phyloP scores from a whole-genome alignment of 2,888 invertebrate genomes.

The Oxyteleia sp. region DNA sequence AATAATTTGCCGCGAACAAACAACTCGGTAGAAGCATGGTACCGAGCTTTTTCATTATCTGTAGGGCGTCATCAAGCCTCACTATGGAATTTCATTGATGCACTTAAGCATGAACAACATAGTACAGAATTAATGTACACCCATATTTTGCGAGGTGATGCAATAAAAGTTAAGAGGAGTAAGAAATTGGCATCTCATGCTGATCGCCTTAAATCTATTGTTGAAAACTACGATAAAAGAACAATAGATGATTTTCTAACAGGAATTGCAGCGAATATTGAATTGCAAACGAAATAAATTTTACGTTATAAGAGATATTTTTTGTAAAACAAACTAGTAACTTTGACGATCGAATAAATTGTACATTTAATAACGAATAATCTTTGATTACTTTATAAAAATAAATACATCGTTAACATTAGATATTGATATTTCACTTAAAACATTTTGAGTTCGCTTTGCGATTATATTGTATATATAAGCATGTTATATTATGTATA shows the following conservation, averaged over 20 bases:
- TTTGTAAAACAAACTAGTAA: too few relatives aligned
- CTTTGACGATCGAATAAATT: too few relatives aligned
- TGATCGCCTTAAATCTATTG: neutral
- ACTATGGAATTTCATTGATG: conserved; percentile 2
- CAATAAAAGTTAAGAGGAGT: neutral
- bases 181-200: neutral
- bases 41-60: neutral
- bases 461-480: too few relatives aligned
- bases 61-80: neutral
- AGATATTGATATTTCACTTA: too few relatives aligned
- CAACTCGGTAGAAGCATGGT: conserved; percentile 21
- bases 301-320: too few relatives aligned
- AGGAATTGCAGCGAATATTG: conserved; percentile 14
- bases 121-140: neutral
- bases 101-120: neutral
- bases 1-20: conserved; percentile 7
- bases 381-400: too few relatives aligned
- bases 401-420: too few relatives aligned
- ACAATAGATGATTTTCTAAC: conserved; percentile 1
- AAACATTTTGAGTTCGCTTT: too few relatives aligned
- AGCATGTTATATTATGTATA: too few relatives aligned
- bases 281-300: neutral
- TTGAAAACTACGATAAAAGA: neutral
- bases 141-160: neutral
- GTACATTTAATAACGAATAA: too few relatives aligned